These are phyloP conservation scores for Actenoides hombroni DNA, from an alignment of 2,113 vertebrate species.

Conservation along the genomic window DNA sequence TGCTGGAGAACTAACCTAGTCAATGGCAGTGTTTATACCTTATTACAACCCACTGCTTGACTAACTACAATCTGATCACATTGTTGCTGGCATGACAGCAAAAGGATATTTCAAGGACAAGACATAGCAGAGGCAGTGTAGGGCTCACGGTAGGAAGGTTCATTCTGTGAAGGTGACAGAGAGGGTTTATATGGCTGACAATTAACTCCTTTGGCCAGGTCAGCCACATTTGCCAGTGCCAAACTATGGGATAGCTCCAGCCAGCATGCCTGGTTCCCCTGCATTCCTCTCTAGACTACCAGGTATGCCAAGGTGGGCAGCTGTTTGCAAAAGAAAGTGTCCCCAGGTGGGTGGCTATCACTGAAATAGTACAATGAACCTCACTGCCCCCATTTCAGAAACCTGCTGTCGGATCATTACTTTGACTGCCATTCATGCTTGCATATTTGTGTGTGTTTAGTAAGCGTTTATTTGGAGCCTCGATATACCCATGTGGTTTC, in stretches of 20 bases:
- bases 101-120: not conserved
- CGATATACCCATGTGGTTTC: not conserved
- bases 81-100: not conserved
- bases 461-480: not conserved
- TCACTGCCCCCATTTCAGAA: not conserved
- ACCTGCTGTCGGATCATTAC: not conserved
- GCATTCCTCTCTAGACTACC: not conserved
- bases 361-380: not conserved
- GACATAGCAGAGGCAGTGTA: not conserved
- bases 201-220: not conserved
- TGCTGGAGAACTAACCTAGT: not conserved
- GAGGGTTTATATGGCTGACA: not conserved
- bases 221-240: not conserved
- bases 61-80: not conserved
- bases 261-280: not conserved
- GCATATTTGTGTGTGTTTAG: not conserved
- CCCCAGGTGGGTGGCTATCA: rapidly evolving
- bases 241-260: not conserved
- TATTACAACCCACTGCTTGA: not conserved
- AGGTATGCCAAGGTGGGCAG: not conserved
- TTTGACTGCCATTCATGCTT: not conserved
- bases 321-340: not conserved
- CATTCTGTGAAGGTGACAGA: not conserved
- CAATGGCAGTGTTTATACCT: not conserved
- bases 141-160: not conserved